Evolutionary conservation across 2,797 vertebrate species (phyloP).

Genomic region (Acrossocheilus fasciatus): DNA sequence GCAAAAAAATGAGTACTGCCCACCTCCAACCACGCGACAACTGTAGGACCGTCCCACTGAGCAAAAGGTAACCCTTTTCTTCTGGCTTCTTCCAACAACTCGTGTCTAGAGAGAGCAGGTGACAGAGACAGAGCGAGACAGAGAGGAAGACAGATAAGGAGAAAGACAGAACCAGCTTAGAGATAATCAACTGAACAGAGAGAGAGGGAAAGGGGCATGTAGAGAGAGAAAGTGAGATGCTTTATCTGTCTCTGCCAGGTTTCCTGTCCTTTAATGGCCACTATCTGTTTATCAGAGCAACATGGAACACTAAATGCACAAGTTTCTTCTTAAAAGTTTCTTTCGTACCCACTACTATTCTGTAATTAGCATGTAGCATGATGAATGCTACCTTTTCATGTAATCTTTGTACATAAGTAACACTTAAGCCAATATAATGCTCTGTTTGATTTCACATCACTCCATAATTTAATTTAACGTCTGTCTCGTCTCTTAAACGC

Average conservation of each 20-base stretch:
- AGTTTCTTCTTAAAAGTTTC: background rate
- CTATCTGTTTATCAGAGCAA: slow-evolving; percentile 8
- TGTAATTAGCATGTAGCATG: background rate
- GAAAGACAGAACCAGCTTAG: slow-evolving; percentile 24
- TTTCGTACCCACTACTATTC: background rate
- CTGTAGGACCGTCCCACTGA: slow-evolving; percentile 96
- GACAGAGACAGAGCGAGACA: slow-evolving; percentile 15
- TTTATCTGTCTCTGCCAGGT: slow-evolving; percentile 43
- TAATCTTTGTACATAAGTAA: background rate
- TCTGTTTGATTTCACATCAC: background rate
- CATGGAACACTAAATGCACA: background rate
- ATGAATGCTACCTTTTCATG: slow-evolving; percentile 1
- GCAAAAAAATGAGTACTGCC: background rate
- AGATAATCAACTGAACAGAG: slow-evolving; percentile 32
- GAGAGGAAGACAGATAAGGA: slow-evolving; percentile 25
- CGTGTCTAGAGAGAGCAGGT: slow-evolving; percentile 81
- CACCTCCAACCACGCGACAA: slow-evolving; percentile 97
- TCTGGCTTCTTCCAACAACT: slow-evolving; percentile 95
- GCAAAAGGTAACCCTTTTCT: slow-evolving; percentile 95
- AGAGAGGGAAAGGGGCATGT: slow-evolving; percentile 7
- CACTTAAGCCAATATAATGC: background rate
- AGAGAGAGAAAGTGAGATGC: slow-evolving; percentile 33
- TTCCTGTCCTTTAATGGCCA: slow-evolving; percentile 29
- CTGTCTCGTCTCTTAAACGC: background rate
- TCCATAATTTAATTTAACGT: slow-evolving; percentile 2